Base-by-base conservation (phyloP, 2,888 invertebrate genomes). In the Eurytoma californica region DNA sequence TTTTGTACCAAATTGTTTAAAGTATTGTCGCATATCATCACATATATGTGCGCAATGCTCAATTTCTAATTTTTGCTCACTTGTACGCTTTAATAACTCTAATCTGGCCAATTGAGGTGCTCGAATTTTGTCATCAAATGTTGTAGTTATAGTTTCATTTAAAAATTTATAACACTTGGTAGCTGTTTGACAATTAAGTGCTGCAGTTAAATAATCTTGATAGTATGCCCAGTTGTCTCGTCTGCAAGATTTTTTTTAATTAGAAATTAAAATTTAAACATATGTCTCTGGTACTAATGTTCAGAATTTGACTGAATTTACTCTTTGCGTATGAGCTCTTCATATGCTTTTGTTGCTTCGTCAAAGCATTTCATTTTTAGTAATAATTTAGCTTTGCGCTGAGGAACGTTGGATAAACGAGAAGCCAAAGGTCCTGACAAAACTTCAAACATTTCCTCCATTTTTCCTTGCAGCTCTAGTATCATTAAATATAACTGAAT, bases 401-500 rank as follows among this genome's bases (percentile, higher is more conserved):
- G 93, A 4, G 94, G 87, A 58, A 91, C 88, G 66, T 86, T 85
- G 2, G 89, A 89, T 18, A 90, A 83, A 67, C 86, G 86, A 12
- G 84, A 84, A 75, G 87, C 87, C 79, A 97, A 90, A 0, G 95
- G 94, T 0, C 96, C 94, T 80, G 95, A 94, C n/a, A 98, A 91
- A 78, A 98, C 94, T 74, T 94, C 93, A 58, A 97, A 90, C 14
- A 97, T 95, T 86, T 96, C 96, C 83, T 95, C 93, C 91, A 94
- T 94, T 90, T 97, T 98, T 53, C 93, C 94, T 89, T 95, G 94
- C 18, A 95, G 91, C 86, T 97, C 94, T 66, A 97, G 91, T 81
- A 98, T 95, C 92, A 97, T 95, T 76, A 98, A 92, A 91, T 97
- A 98, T 61, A 98, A 92, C 78, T 96, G 94, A 0, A 97, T 95